Evolutionary conservation across 2,888 invertebrate species (phyloP).

Genomic region (Drosophila maculinotata): DNA sequence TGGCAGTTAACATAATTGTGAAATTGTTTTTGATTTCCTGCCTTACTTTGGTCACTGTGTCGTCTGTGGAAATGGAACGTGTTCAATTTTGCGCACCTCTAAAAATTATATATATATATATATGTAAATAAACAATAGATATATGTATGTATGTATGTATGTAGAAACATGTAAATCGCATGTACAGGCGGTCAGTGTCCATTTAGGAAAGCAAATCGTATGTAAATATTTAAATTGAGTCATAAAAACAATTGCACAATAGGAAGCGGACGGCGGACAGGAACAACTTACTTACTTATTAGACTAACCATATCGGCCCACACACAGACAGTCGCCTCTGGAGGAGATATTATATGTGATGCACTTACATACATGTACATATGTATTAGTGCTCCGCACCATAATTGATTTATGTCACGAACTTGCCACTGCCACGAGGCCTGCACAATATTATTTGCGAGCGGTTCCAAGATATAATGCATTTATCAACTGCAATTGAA

Average conservation of each 20-base stretch:
- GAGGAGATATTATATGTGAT: slow-evolving; percentile 19
- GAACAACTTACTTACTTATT: slow-evolving; percentile 38
- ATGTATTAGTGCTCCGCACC: slow-evolving; percentile 33
- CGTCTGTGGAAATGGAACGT: slow-evolving; percentile 61
- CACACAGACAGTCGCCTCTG: slow-evolving; percentile 7
- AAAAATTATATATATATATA: slow-evolving; percentile 14
- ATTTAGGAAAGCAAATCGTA: slow-evolving; percentile 48
- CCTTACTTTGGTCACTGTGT: slow-evolving; percentile 35
- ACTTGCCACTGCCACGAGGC: slow-evolving; percentile 39
- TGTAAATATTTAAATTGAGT: slow-evolving; percentile 73
- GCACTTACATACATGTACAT: slow-evolving; percentile 6
- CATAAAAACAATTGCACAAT: slow-evolving; percentile 69
- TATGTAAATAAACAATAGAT: not conserved
- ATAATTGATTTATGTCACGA: slow-evolving; percentile 71
- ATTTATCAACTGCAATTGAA: slow-evolving; percentile 42
- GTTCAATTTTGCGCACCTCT: slow-evolving; percentile 63
- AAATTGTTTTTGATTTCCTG: slow-evolving; percentile 69
- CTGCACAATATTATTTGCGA: slow-evolving; percentile 23
- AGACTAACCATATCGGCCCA: slow-evolving; percentile 56
- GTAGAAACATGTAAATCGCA: not conserved
- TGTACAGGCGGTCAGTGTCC: slow-evolving; percentile 54
- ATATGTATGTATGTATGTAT: too few relatives aligned
- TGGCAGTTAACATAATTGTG: slow-evolving; percentile 41
- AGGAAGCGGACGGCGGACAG: slow-evolving; percentile 42
- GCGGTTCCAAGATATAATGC: slow-evolving; percentile 44